phyloP scores from a whole-genome alignment of 2,888 invertebrate species.

The Boloria selene region DNA sequence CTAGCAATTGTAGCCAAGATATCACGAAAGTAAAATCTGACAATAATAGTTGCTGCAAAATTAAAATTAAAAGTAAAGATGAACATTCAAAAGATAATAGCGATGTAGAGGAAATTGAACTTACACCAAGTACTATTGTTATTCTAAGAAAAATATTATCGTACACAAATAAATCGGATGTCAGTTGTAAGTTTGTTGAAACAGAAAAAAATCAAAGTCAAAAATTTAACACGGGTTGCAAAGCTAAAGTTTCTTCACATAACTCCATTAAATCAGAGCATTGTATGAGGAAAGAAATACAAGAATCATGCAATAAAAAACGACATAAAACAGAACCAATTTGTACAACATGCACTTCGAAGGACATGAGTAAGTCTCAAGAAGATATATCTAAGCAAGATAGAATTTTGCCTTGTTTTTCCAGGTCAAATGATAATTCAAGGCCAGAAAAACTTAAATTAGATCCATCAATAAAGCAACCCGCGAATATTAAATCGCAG shows the following conservation, averaged over 20 bases:
- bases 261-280: conserved; percentile 5
- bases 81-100: conserved; percentile 14
- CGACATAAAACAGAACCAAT: not conserved
- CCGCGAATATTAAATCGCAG: too few species aligned
- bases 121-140: conserved; percentile 34
- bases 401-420: too few species aligned
- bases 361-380: not conserved
- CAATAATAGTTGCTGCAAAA: conserved; percentile 29
- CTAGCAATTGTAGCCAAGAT: conserved; percentile 1
- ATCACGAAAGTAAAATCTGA: not conserved
- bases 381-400: not conserved
- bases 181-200: conserved; percentile 14
- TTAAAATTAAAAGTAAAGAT: conserved; percentile 39
- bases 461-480: too few species aligned
- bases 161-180: conserved; percentile 25
- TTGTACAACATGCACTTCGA: not conserved
- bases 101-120: conserved; percentile 30
- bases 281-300: not conserved
- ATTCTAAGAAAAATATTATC: conserved; percentile 37
- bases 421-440: too few species aligned
- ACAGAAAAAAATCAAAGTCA: not conserved
- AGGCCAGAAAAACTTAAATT: too few species aligned
- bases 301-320: conserved; percentile 1
- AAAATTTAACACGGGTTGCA: not conserved
- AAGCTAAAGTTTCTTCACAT: not conserved